Base-by-base conservation (phyloP, 2,888 invertebrate species). In the Ectemnius continuus region DNA sequence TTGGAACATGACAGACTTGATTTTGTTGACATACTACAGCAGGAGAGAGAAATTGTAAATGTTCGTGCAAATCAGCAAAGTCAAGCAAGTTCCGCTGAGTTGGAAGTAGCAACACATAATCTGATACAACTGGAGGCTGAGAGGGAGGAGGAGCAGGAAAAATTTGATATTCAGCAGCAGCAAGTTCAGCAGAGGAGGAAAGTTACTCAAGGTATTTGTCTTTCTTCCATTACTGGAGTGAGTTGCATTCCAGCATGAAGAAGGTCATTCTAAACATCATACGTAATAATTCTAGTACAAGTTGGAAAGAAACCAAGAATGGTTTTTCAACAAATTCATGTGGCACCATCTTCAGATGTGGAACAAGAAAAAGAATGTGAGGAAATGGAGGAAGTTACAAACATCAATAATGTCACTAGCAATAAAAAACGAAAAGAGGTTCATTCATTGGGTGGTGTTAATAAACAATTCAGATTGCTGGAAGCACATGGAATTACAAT, bases 401-500 rank as follows among this genome's bases (percentile, higher is more conserved):
- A 84, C 68, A 57, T 77, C 11, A 83, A 84, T 79, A 81, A 79
- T 56, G 68, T 82, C 68, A 80, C 67, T 28, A 82, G 61, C 20
- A 78, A 73, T 70, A 88, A 85, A 67, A 89, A 87, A 61, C 85
- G 75, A 13, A 80, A 88, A 85, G 86, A 90, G 59, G 82, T 87
- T 58, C 67, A 86, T 46, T 79, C 85, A 18, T 85, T 87, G 56
- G 83, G 85, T 36, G 85, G 81, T 47, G 75, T 88, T 8, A 90
- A 90, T 36, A 92, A 92, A 76, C 92, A 92, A 20, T 92, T 95
- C 78, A 94, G 94, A 88, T 92, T 97, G 91, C 92, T 97, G 73
- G 95, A 97, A 89, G 94, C 94, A 82, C 97, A 97, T 91, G 97
- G 97, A 76, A 97, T 97, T 86, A 95, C 96, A 60, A 95, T 97